phyloP scores from a whole-genome alignment of 2,113 vertebrate species.

The Eulacestoma nigropectus region DNA sequence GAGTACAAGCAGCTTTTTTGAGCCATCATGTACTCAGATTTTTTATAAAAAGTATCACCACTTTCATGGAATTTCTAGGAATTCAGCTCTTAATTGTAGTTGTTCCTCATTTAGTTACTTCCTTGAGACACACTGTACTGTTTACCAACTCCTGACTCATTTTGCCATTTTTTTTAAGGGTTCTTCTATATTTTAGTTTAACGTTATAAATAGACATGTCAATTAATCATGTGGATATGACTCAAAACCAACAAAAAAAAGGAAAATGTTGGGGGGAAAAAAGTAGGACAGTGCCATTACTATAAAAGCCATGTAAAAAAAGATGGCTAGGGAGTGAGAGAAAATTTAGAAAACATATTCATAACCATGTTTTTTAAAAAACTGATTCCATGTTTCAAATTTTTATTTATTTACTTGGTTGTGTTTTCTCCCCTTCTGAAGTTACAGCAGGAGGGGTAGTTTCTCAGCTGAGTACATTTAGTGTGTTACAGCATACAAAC shows the following conservation, averaged over 20 bases:
- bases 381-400: not conserved
- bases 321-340: not conserved
- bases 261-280: rapidly evolving
- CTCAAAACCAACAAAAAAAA: not conserved
- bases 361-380: not conserved
- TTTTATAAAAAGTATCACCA: not conserved
- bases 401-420: not conserved
- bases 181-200: not conserved
- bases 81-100: not conserved
- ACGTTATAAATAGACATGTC: not conserved
- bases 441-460: rapidly evolving
- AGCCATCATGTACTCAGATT: too few species aligned
- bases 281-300: not conserved
- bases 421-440: not conserved
- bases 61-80: not conserved
- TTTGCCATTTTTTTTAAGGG: not conserved
- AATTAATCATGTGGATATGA: not conserved
- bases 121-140: not conserved
- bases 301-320: not conserved
- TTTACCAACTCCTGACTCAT: not conserved
- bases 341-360: not conserved
- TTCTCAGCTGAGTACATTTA: not conserved
- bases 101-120: not conserved
- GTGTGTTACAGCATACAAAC: not conserved
- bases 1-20: not conserved